Percentiles rank a stretch among this genome's conserved stretches.
phyloP scores from a whole-genome alignment of 2,113 vertebrate species.

The Struthidea cinerea region DNA sequence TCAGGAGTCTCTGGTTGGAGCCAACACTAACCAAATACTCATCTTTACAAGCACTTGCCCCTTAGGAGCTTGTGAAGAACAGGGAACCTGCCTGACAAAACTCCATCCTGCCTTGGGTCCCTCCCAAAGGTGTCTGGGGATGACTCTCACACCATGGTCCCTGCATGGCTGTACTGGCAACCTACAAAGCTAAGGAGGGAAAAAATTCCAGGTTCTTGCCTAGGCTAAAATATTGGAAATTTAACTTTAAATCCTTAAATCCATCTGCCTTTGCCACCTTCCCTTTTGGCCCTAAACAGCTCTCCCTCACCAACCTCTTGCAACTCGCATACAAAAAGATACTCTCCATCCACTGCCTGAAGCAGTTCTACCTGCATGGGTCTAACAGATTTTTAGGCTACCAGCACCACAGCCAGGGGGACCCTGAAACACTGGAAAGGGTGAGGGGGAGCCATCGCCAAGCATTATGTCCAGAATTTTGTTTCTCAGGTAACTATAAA shows the following conservation, averaged over 20 bases:
- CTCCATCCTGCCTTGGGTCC: neutral
- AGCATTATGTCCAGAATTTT: fast-evolving
- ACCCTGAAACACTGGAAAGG: neutral
- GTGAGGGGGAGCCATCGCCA: neutral
- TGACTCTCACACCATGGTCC: fast-evolving
- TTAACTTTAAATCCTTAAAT: neutral
- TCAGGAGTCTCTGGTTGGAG: neutral
- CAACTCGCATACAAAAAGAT: neutral
- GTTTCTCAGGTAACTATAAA: neutral
- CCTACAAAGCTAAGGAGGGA: fast-evolving
- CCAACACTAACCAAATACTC: neutral
- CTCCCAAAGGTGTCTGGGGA: neutral
- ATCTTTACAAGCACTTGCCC: neutral
- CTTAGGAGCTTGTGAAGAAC: neutral
- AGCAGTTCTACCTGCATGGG: fast-evolving
- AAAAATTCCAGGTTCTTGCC: neutral
- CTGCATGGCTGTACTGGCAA: neutral
- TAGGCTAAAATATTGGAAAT: neutral
- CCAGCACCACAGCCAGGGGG: neutral
- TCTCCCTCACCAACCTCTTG: neutral
- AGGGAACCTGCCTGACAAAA: neutral
- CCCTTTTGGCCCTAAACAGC: neutral
- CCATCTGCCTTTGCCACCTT: neutral
- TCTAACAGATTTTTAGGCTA: neutral
- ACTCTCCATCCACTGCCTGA: too few relatives aligned